Percentiles rank a stretch among this genome's conserved stretches.
phyloP scores from a whole-genome alignment of 2,113 vertebrate species.

The Callithrix jacchus region DNA sequence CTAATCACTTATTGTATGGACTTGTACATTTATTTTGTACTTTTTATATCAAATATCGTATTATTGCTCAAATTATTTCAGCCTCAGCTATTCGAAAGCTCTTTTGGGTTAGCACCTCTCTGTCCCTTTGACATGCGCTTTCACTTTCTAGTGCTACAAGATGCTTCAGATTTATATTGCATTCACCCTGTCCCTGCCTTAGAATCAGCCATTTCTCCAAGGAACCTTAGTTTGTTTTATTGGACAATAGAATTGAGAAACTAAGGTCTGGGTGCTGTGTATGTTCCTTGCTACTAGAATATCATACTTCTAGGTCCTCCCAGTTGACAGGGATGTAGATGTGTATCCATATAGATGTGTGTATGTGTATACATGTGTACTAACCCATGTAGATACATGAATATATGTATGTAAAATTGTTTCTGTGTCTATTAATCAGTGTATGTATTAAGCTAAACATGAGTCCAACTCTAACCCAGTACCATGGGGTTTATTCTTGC shows the following conservation, averaged over 20 bases:
- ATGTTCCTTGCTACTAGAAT: background rate
- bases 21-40: background rate
- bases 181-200: background rate
- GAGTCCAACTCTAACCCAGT: conserved; percentile 2
- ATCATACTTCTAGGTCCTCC: background rate
- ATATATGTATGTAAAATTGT: background rate
- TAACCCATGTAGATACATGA: background rate
- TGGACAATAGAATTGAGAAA: conserved; percentile 33
- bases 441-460: background rate
- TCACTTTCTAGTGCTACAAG: background rate
- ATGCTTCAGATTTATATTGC: background rate
- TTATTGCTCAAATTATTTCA: background rate
- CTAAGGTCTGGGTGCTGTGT: background rate
- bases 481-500: background rate
- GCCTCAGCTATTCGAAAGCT: background rate
- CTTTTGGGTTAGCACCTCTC: background rate
- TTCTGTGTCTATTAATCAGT: background rate
- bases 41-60: background rate
- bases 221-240: conserved; percentile 8
- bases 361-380: background rate
- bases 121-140: background rate
- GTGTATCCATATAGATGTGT: background rate
- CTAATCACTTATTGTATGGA: background rate
- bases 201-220: conserved; percentile 20
- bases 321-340: background rate